Percentiles rank a stretch among this genome's conserved stretches.
These are phyloP conservation scores for Geococcyx californianus DNA, from an alignment of 2,113 vertebrate genomes.

Conservation along the genomic window DNA sequence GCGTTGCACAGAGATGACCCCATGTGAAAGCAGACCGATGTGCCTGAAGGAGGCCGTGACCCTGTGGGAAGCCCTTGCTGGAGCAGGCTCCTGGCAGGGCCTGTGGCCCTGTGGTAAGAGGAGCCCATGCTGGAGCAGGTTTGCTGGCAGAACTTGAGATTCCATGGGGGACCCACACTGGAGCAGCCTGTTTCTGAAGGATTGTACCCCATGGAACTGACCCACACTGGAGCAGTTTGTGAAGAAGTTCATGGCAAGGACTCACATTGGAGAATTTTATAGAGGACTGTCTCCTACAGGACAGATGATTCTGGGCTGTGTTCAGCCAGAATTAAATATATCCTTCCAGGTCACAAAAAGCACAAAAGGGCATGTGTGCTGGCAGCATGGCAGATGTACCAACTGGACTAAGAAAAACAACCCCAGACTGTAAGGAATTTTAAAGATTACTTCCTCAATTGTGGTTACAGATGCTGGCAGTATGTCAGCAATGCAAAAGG, in stretches of 20 bases:
- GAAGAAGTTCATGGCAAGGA: not conserved
- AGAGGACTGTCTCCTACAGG: not conserved
- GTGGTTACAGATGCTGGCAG: not conserved
- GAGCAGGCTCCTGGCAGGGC: not conserved
- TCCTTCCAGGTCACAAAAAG: not conserved
- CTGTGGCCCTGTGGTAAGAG: not conserved
- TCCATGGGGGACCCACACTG: no score
- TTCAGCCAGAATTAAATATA: not conserved
- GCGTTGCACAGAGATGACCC: not conserved
- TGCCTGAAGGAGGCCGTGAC: not conserved
- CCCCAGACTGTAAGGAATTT: not conserved
- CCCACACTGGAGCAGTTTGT: no score
- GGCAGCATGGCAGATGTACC: not conserved
- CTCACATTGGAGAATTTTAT: not conserved
- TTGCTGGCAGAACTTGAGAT: not conserved
- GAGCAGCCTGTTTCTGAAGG: no score
- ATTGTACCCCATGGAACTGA: no score
- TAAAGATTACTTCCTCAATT: not conserved
- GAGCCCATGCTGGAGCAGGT: not conserved
- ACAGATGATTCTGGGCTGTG: not conserved
- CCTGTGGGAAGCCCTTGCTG: not conserved
- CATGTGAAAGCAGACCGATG: no score
- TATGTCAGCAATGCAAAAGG: not conserved
- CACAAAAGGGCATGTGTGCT: not conserved
- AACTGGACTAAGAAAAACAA: not conserved